Evolutionary conservation across 1,140 invertebrate genomes (phyloP), one percentile per base, ranked within the genome.

Genomic region (Drosophila repleta): DNA sequence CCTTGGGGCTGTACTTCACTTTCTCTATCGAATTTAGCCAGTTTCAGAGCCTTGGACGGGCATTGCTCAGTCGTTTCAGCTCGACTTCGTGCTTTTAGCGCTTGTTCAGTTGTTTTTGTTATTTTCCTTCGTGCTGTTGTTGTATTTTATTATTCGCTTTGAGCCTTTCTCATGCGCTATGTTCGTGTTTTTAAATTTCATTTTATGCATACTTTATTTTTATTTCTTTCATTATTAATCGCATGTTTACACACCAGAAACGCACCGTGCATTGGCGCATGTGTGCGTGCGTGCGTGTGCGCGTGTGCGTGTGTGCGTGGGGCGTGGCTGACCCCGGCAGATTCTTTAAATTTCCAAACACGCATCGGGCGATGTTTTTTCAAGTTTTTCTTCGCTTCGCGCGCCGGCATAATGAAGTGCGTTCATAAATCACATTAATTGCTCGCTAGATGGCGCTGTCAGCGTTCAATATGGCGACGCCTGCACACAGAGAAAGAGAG

Each of bases 361-460:
- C 56, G 67, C 75, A 61, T 57, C 29, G 29, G 13, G 29, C 21
- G 24, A 39, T 35, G 51, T 49, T 21, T 53, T 53, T 56, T 65
- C 15, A 56, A 67, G 57, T 48, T 61, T 62, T 29, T 45, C 52
- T 26, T 6, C 21, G n/a, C 6, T 15, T 13, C 32, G 20, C 18
- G 56, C 56, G 41, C 13, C 32, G 37, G 61, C 3, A 74, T 74
- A 85, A 84, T 80, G 74, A 85, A 84, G 76, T 84, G 74, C 48
- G 81, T 77, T 84, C 62, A 83, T 84, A 84, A 84, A 85, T 84
- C 81, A 85, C 81, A 77, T 84, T 80, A 85, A 84, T 84, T 84
- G 81, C 81, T 62, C 62, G 61, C 79, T 81, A 77, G 79, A 77
- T 82, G 79, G 64, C 69, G 56, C 56, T 76, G 60, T 64, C 76